Evolutionary conservation across 2,888 invertebrate species (phyloP).

Genomic region (Diarsia brunnea): DNA sequence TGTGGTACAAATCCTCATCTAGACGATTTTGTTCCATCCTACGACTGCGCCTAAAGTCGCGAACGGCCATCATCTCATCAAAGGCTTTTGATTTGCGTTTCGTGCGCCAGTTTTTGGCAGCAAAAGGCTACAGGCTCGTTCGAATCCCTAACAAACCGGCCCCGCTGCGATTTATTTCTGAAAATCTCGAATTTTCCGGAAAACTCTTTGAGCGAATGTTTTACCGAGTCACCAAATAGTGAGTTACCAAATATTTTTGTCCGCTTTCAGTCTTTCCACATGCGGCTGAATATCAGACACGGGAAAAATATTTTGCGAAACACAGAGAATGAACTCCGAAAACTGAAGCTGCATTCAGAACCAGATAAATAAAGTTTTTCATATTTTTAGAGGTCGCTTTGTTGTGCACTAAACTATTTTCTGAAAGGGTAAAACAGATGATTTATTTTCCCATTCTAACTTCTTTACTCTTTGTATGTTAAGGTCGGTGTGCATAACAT

Average conservation of each 20-base stretch:
- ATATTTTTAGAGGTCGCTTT: background rate
- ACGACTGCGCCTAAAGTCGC: background rate
- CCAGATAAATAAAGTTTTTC: background rate
- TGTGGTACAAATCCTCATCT: background rate
- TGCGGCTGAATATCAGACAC: background rate
- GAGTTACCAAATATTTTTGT: background rate
- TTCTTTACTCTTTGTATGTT: too few relatives aligned
- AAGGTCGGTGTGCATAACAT: background rate
- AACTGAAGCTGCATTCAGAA: background rate
- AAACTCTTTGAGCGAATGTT: slow-evolving; percentile 38
- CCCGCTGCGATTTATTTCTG: slow-evolving; percentile 17
- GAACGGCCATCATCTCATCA: slow-evolving; percentile 8
- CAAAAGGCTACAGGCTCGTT: slow-evolving; percentile 8
- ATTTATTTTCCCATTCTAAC: background rate
- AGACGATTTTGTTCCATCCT: background rate
- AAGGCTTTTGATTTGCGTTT: slow-evolving; percentile 20
- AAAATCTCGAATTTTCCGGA: slow-evolving; percentile 12
- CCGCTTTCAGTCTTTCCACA: background rate
- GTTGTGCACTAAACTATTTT: background rate
- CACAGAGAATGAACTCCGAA: background rate
- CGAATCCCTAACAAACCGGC: slow-evolving; percentile 39
- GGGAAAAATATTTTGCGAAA: background rate
- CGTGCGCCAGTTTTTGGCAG: slow-evolving; percentile 16
- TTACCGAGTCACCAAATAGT: background rate
- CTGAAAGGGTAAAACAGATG: background rate